Base-by-base conservation (phyloP, 2,797 vertebrate species). In the Heliangelus exortis region DNA sequence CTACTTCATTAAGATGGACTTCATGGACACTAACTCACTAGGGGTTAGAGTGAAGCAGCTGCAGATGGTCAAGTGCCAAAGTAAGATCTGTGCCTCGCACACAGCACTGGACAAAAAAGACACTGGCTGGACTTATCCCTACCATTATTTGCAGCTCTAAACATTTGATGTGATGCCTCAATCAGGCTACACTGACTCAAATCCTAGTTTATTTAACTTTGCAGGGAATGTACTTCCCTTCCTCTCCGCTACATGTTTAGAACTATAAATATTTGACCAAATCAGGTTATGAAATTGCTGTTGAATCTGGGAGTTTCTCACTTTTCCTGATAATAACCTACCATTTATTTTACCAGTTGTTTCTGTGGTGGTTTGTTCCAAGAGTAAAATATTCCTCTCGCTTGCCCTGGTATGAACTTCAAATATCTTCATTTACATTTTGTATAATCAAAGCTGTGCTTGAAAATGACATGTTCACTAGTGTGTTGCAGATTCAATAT, bases 1-100 rank as follows among this genome's bases (percentile, higher is more conserved):
- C 78, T 72, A 92, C 84, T 94, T 96, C 89, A 90, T 79, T 96
- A 96, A 94, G 80, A 96, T 91, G 89, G 91, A 90, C 89, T 97
- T 93, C 86, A 94, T 80, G 92, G 87, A 95, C 78, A 86, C 66
- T 82, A 92, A 95, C 66, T 96, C 91, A 95, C 84, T 48, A 67
- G 88, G 89, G 84, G 75, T 71, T 84, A 29, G 41, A 95, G 77
- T 31, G 84, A 94, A 95, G 82, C 84, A 95, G 83, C 86, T 96
- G 88, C 80, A 94, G 95, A 97, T 87, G 94, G 92, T 86, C 92
- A 96, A 87, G 74, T 80, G 65, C 62, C 17, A 76, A 94, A 84
- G 36, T 45, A 62, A 96, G 94, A 96, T 79, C 72, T 94, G 84
- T 63, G 80, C 61, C 54, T 94, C 50, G 66, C 68, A 57, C 80